These are phyloP conservation scores for Terrapene triunguis DNA, from an alignment of 2,113 vertebrate genomes.

Conservation along the genomic window DNA sequence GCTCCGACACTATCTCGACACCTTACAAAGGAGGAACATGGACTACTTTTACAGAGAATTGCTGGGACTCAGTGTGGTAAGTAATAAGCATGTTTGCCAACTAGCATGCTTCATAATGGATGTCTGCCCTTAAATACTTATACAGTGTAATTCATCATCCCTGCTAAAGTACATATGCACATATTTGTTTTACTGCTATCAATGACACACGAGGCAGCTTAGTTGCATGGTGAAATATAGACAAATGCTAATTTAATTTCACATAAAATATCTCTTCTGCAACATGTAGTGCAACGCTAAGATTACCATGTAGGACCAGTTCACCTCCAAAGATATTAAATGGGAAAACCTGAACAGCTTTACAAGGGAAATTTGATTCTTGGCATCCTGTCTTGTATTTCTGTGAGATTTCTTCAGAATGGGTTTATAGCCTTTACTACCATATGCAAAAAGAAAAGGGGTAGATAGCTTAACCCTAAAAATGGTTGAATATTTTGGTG, in stretches of 20 bases:
- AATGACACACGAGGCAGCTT: neutral
- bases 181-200: neutral
- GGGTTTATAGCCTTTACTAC: neutral
- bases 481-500: neutral
- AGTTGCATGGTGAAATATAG: slow-evolving; percentile 10
- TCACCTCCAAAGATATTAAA: slow-evolving; percentile 24
- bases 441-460: neutral
- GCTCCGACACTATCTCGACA: slow-evolving; percentile 95
- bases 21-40: slow-evolving; percentile 91
- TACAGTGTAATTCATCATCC: neutral
- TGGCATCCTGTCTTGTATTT: neutral
- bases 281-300: neutral
- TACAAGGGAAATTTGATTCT: slow-evolving; percentile 22
- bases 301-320: neutral
- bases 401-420: neutral
- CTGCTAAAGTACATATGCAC: neutral
- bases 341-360: slow-evolving; percentile 11
- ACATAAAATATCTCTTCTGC: neutral
- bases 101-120: neutral
- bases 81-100: slow-evolving; percentile 37
- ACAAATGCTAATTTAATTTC: slow-evolving; percentile 42
- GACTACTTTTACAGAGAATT: slow-evolving; percentile 92
- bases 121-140: neutral
- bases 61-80: slow-evolving; percentile 96
- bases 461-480: neutral